Evolutionary conservation across 2,113 vertebrate species (phyloP).

Genomic region (Pica pica): DNA sequence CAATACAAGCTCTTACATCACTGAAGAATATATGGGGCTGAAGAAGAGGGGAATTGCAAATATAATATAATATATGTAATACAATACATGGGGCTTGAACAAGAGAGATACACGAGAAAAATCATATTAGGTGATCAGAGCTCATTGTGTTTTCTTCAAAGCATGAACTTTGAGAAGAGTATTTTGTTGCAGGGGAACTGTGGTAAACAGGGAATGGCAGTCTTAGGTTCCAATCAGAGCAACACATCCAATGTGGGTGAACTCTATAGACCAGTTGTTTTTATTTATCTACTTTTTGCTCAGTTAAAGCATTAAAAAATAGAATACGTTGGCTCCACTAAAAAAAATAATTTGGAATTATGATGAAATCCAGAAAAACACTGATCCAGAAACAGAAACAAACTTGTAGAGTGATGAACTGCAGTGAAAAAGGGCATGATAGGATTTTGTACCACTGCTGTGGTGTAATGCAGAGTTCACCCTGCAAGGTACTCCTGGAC

Average conservation of each 20-base stretch:
- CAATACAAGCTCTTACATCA: background rate
- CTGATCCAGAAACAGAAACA: background rate
- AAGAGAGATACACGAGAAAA: background rate
- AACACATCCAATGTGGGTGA: background rate
- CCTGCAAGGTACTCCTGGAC: too few relatives aligned
- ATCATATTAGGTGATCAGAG: background rate
- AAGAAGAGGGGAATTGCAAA: background rate
- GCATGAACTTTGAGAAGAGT: background rate
- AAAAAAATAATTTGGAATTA: background rate
- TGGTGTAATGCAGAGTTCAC: background rate
- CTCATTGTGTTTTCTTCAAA: background rate
- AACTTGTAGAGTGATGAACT: background rate
- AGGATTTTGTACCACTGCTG: background rate
- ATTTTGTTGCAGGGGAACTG: background rate
- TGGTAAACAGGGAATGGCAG: background rate
- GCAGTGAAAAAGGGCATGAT: rapidly evolving
- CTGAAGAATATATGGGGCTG: background rate
- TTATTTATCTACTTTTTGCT: background rate
- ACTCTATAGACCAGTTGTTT: background rate
- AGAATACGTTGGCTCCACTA: background rate
- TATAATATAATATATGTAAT: too few relatives aligned
- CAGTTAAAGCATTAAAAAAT: background rate
- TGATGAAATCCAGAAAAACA: background rate
- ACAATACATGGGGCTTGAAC: background rate
- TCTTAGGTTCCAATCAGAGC: background rate